Base-by-base conservation (phyloP, 2,888 invertebrate genomes). In the Melolontha melolontha region DNA sequence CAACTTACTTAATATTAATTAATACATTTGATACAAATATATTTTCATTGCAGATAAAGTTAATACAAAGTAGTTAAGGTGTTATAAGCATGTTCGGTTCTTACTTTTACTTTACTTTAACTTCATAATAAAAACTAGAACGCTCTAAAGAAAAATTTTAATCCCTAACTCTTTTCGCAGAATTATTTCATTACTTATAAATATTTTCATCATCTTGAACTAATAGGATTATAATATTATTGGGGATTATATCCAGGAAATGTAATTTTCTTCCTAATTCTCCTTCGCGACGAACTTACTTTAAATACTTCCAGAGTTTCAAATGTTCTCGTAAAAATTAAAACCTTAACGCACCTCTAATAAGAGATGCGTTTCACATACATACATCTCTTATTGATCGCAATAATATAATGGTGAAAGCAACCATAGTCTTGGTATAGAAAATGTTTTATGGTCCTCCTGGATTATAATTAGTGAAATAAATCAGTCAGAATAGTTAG, bases 141-240 rank as follows among this genome's bases (percentile, higher is more conserved):
- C 5, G 49, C 10, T 29, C 7, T 12, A 10, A 57, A 42, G 12
- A 27, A 42, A 27, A 57, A 57, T 12, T 57, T 57, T 22, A 41
- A 11, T 14, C 6, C 27, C 29, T 14, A 42, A 57, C 27, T 42
- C 42, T 57, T 22, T 41, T 27, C 17, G 27, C 27, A 22, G 29
- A 42, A 17, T 7, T 57, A 57, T 42, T 57, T 57, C 42, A 55
- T 55, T 41, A 55, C 55, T 55, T 41, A 57, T 57, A 14, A 42
- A 27, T 42, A 27, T 27, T 57, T 42, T 42, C 14, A 27, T 8
- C 27, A 12, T 12, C 27, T 11, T 12, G 14, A 42, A 8, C 5
- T 57, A 57, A 57, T 57, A 57, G 57, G 57, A 57, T 57, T 57
- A 57, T 44, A 57, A 44, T 44, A 57, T 57, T 57, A 57, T 42